Base-by-base conservation (phyloP, 1,140 invertebrate genomes). In the Helicoverpa zea region DNA sequence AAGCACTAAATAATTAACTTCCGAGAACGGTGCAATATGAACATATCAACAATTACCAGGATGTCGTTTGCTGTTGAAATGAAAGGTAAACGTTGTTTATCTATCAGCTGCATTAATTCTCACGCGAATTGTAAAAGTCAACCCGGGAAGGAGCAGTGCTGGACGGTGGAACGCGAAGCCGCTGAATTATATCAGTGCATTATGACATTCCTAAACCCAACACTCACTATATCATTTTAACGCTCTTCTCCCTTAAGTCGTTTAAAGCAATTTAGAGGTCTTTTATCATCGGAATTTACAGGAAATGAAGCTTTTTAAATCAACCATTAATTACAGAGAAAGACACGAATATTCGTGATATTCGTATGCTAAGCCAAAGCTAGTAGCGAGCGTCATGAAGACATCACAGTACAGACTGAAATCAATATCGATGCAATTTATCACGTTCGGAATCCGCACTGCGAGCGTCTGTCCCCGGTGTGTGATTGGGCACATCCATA, bases 21-120 rank as follows among this genome's bases (percentile, higher is more conserved):
- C 52, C 14, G 10, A 16, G 29, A 56, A 58, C n/a, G 23, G 7
- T 73, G 30, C 70, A 73, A 63, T 76, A 76, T 52, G 54, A 74
- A 76, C 23, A n/a, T 49, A n/a, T 51, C 58, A 61, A 51, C 16
- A 63, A 73, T 73, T 61, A 63, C 43, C n/a, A 76, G 18, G 68
- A 59, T 30, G 47, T 12, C n/a, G 11, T 49, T 43, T 58, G 29
- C 58, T 58, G 70, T 73, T 52, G 52, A 58, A 58, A 73, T 73
- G 29, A 73, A 74, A 76, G 58, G 43, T 51, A 63, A 76, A 61
- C 18, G 63, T 49, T 23, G 58, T 49, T 59, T 51, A 51, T 35
- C 16, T 76, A 76, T 76, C 73, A 76, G 58, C 56, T 76, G 73
- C 73, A 76, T 61, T 29, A 23, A 76, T 76, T 76, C 73, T 76